These are phyloP conservation scores for Austrofundulus limnaeus DNA, from an alignment of 2,113 vertebrate genomes.

Conservation along the genomic window DNA sequence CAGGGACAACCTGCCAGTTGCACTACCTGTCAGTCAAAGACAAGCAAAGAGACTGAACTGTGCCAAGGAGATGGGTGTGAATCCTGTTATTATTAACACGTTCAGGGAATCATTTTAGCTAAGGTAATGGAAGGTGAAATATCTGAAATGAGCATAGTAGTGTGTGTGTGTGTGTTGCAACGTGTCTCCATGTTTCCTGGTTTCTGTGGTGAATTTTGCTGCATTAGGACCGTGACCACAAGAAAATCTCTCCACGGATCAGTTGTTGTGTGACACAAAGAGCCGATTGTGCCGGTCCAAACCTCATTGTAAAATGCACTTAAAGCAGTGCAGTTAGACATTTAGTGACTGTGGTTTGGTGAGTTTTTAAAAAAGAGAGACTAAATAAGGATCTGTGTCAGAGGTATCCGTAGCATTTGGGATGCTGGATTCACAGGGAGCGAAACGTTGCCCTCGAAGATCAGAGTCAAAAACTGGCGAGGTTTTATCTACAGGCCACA, in stretches of 20 bases:
- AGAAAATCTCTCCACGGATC: slow-evolving; percentile 70
- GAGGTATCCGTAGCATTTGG: slow-evolving; percentile 36
- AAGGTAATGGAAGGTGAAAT: slow-evolving; percentile 40
- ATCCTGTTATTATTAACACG: slow-evolving; percentile 37
- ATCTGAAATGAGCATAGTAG: slow-evolving; percentile 40
- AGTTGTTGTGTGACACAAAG: slow-evolving; percentile 67
- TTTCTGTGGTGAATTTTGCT: slow-evolving; percentile 65
- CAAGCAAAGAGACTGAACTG: slow-evolving; percentile 38
- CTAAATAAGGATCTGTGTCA: slow-evolving; percentile 25
- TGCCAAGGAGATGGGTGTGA: slow-evolving; percentile 40
- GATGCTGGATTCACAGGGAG: slow-evolving; percentile 25
- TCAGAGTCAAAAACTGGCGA: slow-evolving; percentile 36
- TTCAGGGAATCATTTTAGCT: slow-evolving; percentile 36
- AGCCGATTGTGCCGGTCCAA: slow-evolving; percentile 61
- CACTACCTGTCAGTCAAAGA: slow-evolving; percentile 55
- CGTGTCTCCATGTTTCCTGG: slow-evolving; percentile 43
- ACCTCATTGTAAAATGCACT: slow-evolving; percentile 69
- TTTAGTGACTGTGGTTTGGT: slow-evolving; percentile 56
- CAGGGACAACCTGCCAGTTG: slow-evolving; percentile 50
- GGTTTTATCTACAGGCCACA: slow-evolving; percentile 45
- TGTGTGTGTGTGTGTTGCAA: slow-evolving; percentile 36
- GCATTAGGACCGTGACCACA: slow-evolving; percentile 71
- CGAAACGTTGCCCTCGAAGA: slow-evolving; percentile 29
- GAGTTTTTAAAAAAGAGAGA: background rate
- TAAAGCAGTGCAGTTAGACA: slow-evolving; percentile 39